These are phyloP conservation scores for Novumbra hubbsi DNA, from an alignment of 2,797 vertebrate genomes.

Conservation along the genomic window DNA sequence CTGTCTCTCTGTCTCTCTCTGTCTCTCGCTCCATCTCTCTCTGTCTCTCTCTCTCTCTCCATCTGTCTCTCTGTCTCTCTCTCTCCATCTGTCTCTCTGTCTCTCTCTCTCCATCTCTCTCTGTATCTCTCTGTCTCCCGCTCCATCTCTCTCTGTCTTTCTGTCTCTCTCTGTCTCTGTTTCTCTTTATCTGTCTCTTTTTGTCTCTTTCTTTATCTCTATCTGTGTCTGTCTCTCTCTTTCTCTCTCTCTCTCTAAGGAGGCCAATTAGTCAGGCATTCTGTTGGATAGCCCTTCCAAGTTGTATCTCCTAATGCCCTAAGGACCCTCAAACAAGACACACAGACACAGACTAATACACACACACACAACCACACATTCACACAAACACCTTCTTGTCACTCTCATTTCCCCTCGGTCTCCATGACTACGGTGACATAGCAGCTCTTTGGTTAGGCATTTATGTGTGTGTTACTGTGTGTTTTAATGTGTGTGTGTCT, in stretches of 20 bases:
- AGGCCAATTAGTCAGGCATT: slow-evolving; percentile 11
- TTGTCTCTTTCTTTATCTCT: no score
- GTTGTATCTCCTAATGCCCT: slow-evolving; percentile 1
- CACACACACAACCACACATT: not conserved
- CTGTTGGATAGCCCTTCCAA: not conserved
- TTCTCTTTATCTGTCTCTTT: no score
- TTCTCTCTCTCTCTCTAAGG: no score
- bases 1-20: not conserved
- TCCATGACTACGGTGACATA: slow-evolving; percentile 60
- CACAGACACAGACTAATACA: not conserved
- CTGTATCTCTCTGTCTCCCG: no score
- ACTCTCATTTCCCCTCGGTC: slow-evolving; percentile 49
- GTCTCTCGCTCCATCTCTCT: not conserved
- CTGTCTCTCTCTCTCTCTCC: no score
- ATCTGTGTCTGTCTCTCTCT: not conserved
- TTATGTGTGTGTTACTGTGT: slow-evolving; percentile 42
- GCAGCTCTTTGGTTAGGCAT: slow-evolving; percentile 51
- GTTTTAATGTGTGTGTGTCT: slow-evolving; percentile 20
- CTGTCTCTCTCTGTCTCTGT: not conserved
- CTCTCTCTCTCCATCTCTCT: no score
- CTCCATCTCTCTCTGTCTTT: no score
- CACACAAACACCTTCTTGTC: slow-evolving; percentile 12
- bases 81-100: not conserved
- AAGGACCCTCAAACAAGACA: not conserved
- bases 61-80: no score